Evolutionary conservation across 2,797 vertebrate species (phyloP).

Genomic region (Fistularia tabacaria): DNA sequence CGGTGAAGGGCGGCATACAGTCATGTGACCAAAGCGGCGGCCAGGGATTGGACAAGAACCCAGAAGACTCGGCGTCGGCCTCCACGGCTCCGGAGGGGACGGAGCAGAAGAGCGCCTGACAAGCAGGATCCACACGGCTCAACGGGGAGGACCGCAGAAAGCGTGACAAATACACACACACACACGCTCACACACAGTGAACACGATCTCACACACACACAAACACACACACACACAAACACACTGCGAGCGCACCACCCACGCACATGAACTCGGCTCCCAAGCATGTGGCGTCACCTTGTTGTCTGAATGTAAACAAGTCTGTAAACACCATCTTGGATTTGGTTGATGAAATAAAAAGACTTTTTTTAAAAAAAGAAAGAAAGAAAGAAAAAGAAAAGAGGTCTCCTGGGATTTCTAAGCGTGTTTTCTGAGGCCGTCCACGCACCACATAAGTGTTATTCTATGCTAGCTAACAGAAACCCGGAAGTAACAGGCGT

Average conservation of each 20-base stretch:
- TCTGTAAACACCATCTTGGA: slow-evolving; percentile 49
- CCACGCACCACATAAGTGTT: too few relatives aligned
- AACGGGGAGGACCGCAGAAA: too few relatives aligned
- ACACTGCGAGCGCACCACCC: slow-evolving; percentile 40
- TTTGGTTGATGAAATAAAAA: slow-evolving; percentile 61
- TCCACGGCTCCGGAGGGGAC: slow-evolving; percentile 55
- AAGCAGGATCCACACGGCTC: not conserved
- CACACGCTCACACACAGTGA: too few relatives aligned
- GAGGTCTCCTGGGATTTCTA: slow-evolving; percentile 3
- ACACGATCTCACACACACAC: too few relatives aligned
- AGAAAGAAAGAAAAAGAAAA: too few relatives aligned
- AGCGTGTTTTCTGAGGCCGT: too few relatives aligned
- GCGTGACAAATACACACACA: too few relatives aligned
- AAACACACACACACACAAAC: slow-evolving; percentile 7
- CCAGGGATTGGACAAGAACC: slow-evolving; percentile 66
- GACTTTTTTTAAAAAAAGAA: slow-evolving; percentile 56
- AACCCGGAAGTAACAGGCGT: too few relatives aligned
- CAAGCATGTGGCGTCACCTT: slow-evolving; percentile 66
- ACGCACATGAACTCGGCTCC: slow-evolving; percentile 56
- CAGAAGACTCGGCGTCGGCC: slow-evolving; percentile 61
- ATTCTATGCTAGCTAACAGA: too few relatives aligned
- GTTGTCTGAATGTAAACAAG: slow-evolving; percentile 68
- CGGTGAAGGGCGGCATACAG: slow-evolving; percentile 57
- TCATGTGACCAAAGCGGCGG: slow-evolving; percentile 53
- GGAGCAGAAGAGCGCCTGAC: slow-evolving; percentile 69